Conservation (phyloP, 1,140 invertebrate species). For the Trichonephila inaurata region DNA sequence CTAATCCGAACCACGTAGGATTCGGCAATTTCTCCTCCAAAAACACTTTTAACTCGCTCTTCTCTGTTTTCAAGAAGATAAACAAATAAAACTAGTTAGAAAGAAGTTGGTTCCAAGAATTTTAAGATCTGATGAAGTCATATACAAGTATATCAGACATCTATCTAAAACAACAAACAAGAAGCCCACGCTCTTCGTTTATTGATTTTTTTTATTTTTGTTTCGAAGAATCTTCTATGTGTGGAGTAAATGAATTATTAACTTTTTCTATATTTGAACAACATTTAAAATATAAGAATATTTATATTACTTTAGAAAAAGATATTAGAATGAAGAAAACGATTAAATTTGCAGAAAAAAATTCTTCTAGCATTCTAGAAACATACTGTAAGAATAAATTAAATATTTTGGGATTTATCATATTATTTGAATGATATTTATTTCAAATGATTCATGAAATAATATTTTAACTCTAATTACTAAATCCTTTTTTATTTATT, state of each 20-base stretch:
- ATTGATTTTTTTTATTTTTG: conserved; percentile 5
- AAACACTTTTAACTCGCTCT: background rate
- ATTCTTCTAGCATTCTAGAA: too few relatives aligned
- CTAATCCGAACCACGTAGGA: conserved; percentile 47
- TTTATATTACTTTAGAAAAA: too few relatives aligned
- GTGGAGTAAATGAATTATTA: background rate
- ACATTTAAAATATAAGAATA: background rate
- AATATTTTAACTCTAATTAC: too few relatives aligned
- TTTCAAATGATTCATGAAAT: too few relatives aligned
- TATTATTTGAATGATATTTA: too few relatives aligned
- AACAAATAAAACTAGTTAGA: conserved; percentile 23
- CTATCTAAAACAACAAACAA: conserved; percentile 7
- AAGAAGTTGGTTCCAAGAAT: conserved; percentile 27
- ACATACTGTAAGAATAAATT: too few relatives aligned
- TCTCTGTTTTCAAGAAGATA: background rate
- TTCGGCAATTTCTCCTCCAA: background rate
- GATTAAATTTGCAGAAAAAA: too few relatives aligned
- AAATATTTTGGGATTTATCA: too few relatives aligned
- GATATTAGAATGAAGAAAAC: too few relatives aligned
- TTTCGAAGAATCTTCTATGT: background rate
- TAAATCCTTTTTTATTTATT: too few relatives aligned
- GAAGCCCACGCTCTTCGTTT: background rate
- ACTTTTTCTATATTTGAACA: conserved; percentile 9
- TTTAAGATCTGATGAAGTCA: conserved; percentile 42
- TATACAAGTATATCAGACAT: background rate